Conservation (phyloP, 2,113 vertebrate species). For the Chionodraco myersi region DNA sequence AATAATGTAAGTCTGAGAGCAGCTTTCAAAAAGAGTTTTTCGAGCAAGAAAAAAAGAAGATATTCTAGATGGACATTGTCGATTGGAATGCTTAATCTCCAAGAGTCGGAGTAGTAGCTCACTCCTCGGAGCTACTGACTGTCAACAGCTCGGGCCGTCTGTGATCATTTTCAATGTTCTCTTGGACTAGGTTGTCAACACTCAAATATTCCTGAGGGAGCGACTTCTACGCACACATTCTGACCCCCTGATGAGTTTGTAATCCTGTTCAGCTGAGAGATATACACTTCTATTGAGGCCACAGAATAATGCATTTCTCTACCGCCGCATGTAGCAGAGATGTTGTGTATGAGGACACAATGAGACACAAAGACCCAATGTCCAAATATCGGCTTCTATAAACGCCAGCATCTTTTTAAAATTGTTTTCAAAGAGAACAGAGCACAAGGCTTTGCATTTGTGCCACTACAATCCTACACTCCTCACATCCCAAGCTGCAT, state of each 20-base stretch:
- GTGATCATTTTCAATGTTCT: conserved; percentile 52
- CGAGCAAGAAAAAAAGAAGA: neutral
- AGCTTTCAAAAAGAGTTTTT: neutral
- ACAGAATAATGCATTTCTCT: conserved; percentile 6
- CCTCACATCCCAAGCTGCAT: no score
- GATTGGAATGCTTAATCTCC: conserved; percentile 25
- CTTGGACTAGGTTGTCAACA: conserved; percentile 46
- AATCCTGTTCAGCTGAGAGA: conserved; percentile 50
- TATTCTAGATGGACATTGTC: conserved; percentile 34
- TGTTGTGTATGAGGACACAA: neutral
- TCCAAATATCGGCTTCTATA: no score
- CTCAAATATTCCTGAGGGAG: conserved; percentile 24
- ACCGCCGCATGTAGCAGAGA: neutral
- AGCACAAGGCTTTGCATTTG: no score
- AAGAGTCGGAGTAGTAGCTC: conserved; percentile 18
- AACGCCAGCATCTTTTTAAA: no score
- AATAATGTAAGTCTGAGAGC: conserved; percentile 19
- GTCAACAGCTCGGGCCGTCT: conserved; percentile 34
- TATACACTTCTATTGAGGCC: conserved; percentile 20
- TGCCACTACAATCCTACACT: no score
- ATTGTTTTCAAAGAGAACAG: no score
- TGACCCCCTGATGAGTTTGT: conserved; percentile 39
- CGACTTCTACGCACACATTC: conserved; percentile 27
- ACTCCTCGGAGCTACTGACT: conserved; percentile 47
- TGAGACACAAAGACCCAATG: no score